Evolutionary conservation across 2,888 invertebrate species (phyloP).

Genomic region (Cephus nigrinus): DNA sequence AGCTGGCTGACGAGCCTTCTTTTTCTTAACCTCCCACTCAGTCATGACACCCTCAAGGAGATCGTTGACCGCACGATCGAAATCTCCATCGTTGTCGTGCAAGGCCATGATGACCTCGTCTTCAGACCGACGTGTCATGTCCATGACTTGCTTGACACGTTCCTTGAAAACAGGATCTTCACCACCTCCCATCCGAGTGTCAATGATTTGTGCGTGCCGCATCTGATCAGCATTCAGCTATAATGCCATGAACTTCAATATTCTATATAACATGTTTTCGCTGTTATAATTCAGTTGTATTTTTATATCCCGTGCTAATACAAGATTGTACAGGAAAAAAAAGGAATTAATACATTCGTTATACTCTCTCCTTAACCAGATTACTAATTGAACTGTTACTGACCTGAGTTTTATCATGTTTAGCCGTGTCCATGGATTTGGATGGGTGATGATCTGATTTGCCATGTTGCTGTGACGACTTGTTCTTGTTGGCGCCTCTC

Average conservation of each 20-base stretch:
- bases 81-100: conserved; percentile 92
- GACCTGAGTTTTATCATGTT: conserved; percentile 62
- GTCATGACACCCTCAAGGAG: conserved; percentile 82
- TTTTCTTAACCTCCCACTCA: conserved; percentile 92
- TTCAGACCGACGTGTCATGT: conserved; percentile 88
- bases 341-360: neutral
- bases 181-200: conserved; percentile 74
- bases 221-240: conserved; percentile 88
- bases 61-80: conserved; percentile 84
- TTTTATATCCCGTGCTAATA: neutral
- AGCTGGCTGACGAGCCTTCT: conserved; percentile 80
- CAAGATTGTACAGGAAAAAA: neutral
- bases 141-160: conserved; percentile 86
- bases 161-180: conserved; percentile 74
- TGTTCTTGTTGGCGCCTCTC: conserved; percentile 57
- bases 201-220: conserved; percentile 85
- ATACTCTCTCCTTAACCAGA: neutral
- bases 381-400: conserved; percentile 10
- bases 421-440: conserved; percentile 58
- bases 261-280: neutral
- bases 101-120: conserved; percentile 93
- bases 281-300: neutral
- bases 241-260: conserved; percentile 41
- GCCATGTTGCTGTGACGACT: conserved; percentile 59
- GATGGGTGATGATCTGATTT: conserved; percentile 61